Evolutionary conservation across 2,888 invertebrate genomes (phyloP).

Genomic region (Abrostola tripartita): DNA sequence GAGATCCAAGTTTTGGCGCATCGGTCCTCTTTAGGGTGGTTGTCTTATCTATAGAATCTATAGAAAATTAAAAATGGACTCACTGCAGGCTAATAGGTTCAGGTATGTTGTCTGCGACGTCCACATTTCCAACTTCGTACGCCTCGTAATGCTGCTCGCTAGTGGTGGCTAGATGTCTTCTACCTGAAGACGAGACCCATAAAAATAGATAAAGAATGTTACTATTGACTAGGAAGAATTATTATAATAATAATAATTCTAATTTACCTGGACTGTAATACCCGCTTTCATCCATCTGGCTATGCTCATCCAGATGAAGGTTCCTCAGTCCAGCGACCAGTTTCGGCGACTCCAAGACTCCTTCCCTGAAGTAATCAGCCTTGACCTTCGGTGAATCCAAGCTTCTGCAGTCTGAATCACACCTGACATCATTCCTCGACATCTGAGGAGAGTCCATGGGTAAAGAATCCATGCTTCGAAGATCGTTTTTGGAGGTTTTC

Average conservation of each 20-base stretch:
- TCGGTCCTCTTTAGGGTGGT: no score
- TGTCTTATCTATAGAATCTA: no score
- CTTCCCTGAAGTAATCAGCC: conserved; percentile 79
- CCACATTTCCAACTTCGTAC: conserved; percentile 74
- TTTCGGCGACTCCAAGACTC: conserved; percentile 79
- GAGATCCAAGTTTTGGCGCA: no score
- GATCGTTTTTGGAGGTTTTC: conserved; percentile 79
- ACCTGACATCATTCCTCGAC: conserved; percentile 78
- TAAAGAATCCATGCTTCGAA: conserved; percentile 81
- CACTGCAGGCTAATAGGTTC: conserved; percentile 79
- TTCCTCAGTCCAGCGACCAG: conserved; percentile 81
- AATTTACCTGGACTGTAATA: conserved; percentile 83
- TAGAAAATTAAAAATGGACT: no score
- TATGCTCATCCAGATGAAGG: conserved; percentile 81
- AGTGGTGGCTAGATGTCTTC: conserved; percentile 70
- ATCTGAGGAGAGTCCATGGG: conserved; percentile 83
- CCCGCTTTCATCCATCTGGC: conserved; percentile 86
- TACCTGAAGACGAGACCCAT: conserved; percentile 61
- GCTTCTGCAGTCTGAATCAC: conserved; percentile 81
- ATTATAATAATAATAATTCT: neutral
- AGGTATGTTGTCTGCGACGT: conserved; percentile 77
- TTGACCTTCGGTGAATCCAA: conserved; percentile 82
- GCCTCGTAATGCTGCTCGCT: conserved; percentile 77
- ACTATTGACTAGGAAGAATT: neutral
- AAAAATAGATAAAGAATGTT: neutral